phyloP scores from a whole-genome alignment of 2,797 vertebrate genomes.

The Tragelaphus oryx region DNA sequence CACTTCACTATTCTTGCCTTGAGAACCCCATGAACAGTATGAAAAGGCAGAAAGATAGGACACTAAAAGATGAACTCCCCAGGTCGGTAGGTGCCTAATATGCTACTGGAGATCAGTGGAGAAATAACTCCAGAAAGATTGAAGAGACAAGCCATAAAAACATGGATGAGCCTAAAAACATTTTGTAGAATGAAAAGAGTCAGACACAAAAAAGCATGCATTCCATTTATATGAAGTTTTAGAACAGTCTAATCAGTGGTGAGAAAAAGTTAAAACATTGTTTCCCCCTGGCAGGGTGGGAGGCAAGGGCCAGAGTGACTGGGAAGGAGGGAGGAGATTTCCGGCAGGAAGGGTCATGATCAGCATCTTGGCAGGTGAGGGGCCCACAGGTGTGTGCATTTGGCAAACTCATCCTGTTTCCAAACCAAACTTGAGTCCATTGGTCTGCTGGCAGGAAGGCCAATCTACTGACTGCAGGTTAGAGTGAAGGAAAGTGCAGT shows the following conservation, averaged over 20 bases:
- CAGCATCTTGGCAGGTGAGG: not conserved
- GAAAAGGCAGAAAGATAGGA: too few species aligned
- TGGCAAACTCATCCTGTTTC: not conserved
- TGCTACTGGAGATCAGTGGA: too few species aligned
- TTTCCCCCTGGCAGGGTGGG: accelerated
- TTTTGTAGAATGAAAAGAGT: not conserved
- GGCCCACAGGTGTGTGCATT: not conserved
- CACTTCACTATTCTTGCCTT: too few species aligned
- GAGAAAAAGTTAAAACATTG: not conserved
- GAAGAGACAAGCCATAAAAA: not conserved
- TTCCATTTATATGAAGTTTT: not conserved
- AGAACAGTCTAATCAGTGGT: not conserved
- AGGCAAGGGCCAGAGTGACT: accelerated
- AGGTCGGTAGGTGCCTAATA: too few species aligned
- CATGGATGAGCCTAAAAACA: not conserved
- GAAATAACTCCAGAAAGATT: too few species aligned
- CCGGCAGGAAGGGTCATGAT: too few species aligned
- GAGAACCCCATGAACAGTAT: too few species aligned
- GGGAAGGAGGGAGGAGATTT: not conserved
- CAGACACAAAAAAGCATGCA: not conserved
- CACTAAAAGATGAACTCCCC: too few species aligned
- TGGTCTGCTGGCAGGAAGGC: not conserved
- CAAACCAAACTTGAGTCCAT: not conserved
- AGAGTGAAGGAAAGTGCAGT: not conserved
- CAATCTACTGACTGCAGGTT: not conserved